Conservation (phyloP, 2,797 vertebrate genomes). For the Dendrocincla tyrannina region DNA sequence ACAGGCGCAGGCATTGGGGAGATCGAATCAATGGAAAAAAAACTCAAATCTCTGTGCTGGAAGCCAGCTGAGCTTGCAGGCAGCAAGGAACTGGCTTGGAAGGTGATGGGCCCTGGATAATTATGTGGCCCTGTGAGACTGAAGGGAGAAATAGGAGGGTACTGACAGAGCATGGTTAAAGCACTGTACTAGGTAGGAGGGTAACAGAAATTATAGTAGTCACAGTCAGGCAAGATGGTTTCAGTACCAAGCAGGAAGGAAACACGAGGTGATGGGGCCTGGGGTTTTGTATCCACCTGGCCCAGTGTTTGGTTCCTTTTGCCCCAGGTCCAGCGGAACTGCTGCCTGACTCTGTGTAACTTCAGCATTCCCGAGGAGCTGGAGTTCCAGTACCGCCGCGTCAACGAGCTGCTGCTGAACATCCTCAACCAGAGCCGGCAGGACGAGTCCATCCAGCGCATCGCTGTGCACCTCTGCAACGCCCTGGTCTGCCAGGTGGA, state of each 20-base stretch:
- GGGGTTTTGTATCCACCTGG: neutral
- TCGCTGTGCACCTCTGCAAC: slow-evolving; percentile 96
- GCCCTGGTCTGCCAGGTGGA: slow-evolving; percentile 98
- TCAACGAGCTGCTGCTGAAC: slow-evolving; percentile 92
- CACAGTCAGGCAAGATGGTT: neutral
- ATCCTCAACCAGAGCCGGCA: slow-evolving; percentile 92
- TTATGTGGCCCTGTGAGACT: neutral
- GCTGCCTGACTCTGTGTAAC: slow-evolving; percentile 97
- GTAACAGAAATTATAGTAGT: neutral
- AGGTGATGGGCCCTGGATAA: neutral
- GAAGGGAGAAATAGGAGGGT: neutral
- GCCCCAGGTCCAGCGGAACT: slow-evolving; percentile 93
- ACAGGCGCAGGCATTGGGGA: rapidly evolving
- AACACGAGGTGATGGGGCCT: neutral
- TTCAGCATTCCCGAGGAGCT: slow-evolving; percentile 98
- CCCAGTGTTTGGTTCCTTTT: neutral
- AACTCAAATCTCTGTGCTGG: neutral
- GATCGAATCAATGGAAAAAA: neutral
- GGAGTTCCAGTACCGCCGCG: slow-evolving; percentile 94
- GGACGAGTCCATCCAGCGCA: slow-evolving; percentile 98
- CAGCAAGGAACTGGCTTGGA: neutral
- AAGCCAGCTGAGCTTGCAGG: neutral
- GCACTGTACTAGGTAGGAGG: neutral
- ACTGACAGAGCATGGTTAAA: neutral
- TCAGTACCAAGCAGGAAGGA: neutral